These are phyloP conservation scores for Metopia argyrocephala DNA, from an alignment of 2,888 invertebrate species.

Conservation along the genomic window DNA sequence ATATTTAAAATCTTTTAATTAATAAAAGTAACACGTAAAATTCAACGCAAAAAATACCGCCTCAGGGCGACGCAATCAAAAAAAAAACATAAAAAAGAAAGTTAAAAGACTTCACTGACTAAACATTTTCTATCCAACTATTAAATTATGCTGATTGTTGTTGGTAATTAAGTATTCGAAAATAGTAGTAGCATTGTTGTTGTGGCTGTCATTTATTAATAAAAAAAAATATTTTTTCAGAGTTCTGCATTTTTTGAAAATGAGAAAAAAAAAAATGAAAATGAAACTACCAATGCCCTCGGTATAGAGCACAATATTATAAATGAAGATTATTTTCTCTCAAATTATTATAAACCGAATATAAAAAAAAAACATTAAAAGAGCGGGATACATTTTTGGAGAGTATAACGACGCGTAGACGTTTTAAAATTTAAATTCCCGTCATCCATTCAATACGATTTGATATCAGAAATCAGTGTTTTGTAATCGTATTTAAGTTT, in stretches of 20 bases:
- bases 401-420: not conserved
- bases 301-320: not conserved
- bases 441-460: not conserved
- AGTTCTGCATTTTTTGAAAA: slow-evolving; percentile 15
- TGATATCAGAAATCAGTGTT: not conserved
- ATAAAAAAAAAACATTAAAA: not conserved
- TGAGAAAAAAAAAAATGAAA: not conserved
- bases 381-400: not conserved
- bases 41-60: slow-evolving; percentile 3
- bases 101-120: slow-evolving; percentile 39
- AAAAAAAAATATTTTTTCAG: not conserved
- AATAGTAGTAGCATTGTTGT: not conserved
- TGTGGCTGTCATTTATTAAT: not conserved
- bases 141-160: not conserved
- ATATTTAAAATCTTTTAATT: slow-evolving; percentile 25
- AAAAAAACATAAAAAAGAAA: slow-evolving; percentile 54
- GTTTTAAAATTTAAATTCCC: not conserved
- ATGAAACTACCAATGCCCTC: not conserved
- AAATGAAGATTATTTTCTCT: not conserved
- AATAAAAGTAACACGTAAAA: slow-evolving; percentile 52
- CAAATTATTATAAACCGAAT: not conserved
- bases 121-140: not conserved
- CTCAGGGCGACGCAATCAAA: not conserved
- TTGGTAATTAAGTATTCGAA: not conserved
- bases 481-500: not conserved